These are phyloP conservation scores for Uria aalge DNA, from an alignment of 2,113 vertebrate species.

Conservation along the genomic window DNA sequence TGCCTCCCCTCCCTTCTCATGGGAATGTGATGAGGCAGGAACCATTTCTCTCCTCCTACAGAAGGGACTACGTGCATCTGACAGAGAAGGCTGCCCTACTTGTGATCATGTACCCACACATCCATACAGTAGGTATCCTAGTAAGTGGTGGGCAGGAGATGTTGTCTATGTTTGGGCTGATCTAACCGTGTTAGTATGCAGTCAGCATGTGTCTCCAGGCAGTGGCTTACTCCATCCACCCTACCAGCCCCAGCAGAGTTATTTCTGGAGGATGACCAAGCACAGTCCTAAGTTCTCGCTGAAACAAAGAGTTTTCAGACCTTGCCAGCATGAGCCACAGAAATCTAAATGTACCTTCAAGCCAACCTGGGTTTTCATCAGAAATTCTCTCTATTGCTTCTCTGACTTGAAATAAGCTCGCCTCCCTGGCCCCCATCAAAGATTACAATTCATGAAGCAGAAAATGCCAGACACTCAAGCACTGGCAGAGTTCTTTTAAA, in stretches of 20 bases:
- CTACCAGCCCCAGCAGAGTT: background rate
- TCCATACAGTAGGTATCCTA: background rate
- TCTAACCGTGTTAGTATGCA: background rate
- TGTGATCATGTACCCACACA: background rate
- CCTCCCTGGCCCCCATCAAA: background rate
- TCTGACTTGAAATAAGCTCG: background rate
- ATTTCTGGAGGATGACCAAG: background rate
- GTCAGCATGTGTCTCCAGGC: background rate
- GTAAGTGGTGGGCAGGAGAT: background rate
- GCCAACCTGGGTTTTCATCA: conserved; percentile 19
- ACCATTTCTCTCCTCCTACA: background rate
- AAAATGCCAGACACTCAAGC: background rate
- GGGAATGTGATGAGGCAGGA: background rate
- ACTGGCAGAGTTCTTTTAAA: conserved; percentile 26
- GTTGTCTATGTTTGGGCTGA: background rate
- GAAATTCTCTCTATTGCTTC: conserved; percentile 39
- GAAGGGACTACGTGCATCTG: background rate
- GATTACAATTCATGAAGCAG: conserved; percentile 29
- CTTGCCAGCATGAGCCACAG: background rate
- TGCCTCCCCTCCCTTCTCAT: background rate
- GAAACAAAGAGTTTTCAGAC: background rate
- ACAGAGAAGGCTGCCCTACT: background rate
- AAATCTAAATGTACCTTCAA: background rate
- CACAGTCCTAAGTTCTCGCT: background rate
- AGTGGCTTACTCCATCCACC: background rate